These are phyloP conservation scores for Hemicentrotus pulcherrimus DNA, from an alignment of 35 echinoderm and acorn worm genomes.

Conservation along the genomic window DNA sequence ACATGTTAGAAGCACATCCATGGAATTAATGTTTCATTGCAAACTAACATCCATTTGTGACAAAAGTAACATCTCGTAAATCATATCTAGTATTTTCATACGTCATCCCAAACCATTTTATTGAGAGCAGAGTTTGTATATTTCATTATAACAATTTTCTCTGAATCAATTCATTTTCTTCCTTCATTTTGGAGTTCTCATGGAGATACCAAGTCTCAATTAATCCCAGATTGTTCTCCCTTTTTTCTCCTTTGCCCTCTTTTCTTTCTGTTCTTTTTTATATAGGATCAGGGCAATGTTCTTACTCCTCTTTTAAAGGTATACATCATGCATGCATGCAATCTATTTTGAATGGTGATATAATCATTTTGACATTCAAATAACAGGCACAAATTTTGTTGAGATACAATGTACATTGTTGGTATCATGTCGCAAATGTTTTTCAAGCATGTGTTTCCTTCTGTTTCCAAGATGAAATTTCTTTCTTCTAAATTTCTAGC, in stretches of 20 bases:
- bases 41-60: constrained; percentile 5
- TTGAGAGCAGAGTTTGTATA: not conserved
- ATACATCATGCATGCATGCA: constrained; percentile 42
- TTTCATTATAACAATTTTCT: not conserved
- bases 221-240: not conserved
- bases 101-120: not conserved
- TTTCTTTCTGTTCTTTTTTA: constrained; percentile 32
- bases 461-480: not conserved
- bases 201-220: not conserved
- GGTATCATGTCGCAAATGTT: not conserved
- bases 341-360: not conserved
- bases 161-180: not conserved
- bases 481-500: not conserved
- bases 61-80: not conserved
- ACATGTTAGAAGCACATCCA: not conserved
- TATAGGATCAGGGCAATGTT: constrained; percentile 66
- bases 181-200: not conserved
- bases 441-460: not conserved
- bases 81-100: not conserved
- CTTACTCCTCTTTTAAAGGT: constrained; percentile 74
- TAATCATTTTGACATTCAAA: not conserved
- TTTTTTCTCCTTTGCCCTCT: constrained; percentile 33
- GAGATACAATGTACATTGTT: not conserved
- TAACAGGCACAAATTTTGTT: not conserved
- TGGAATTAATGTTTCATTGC: not conserved